A percentile compares a stretch with the other conserved stretches of the same genome.
Evolutionary conservation across 2,888 invertebrate genomes (phyloP).

Genomic region (Netelia fuscicornis): DNA sequence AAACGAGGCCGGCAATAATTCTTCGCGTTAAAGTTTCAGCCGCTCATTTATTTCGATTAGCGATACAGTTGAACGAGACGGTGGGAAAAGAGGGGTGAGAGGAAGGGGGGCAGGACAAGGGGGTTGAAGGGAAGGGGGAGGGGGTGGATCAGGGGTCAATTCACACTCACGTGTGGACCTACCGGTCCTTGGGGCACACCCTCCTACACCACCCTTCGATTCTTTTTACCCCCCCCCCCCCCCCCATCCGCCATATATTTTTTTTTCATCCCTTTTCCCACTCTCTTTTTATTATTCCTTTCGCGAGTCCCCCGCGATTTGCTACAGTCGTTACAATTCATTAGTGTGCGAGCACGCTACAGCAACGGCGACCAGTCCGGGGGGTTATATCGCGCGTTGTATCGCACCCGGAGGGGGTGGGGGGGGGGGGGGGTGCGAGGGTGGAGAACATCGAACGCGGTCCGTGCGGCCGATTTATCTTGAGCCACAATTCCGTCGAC

Average conservation of each 20-base stretch:
- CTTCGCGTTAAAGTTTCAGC: conserved; percentile 52
- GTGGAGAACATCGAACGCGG: conserved; percentile 43
- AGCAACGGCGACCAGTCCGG: conserved; percentile 24
- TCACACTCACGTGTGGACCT: conserved; percentile 59
- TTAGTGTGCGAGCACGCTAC: conserved; percentile 73
- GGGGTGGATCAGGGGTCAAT: conserved; percentile 38
- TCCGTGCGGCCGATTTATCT: conserved; percentile 60
- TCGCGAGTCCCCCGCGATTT: conserved; percentile 71
- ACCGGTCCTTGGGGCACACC: conserved; percentile 60
- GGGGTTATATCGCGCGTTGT: conserved; percentile 50
- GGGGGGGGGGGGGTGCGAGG: too few species aligned
- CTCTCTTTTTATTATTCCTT: conserved; percentile 52
- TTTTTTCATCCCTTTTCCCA: neutral
- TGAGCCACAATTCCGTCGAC: conserved; percentile 59
- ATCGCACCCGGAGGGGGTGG: neutral
- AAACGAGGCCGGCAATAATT: conserved; percentile 58
- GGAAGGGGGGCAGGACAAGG: too few species aligned
- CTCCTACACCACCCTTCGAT: conserved; percentile 70
- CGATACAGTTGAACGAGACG: conserved; percentile 55
- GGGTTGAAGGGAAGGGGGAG: too few species aligned
- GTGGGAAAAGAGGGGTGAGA: neutral
- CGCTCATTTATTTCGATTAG: conserved; percentile 67
- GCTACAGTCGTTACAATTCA: conserved; percentile 77
- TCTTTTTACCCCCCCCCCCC: conserved; percentile 71
- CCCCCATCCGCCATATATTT: neutral